Conservation (phyloP, 2,113 vertebrate species). For the Lepus americanus region DNA sequence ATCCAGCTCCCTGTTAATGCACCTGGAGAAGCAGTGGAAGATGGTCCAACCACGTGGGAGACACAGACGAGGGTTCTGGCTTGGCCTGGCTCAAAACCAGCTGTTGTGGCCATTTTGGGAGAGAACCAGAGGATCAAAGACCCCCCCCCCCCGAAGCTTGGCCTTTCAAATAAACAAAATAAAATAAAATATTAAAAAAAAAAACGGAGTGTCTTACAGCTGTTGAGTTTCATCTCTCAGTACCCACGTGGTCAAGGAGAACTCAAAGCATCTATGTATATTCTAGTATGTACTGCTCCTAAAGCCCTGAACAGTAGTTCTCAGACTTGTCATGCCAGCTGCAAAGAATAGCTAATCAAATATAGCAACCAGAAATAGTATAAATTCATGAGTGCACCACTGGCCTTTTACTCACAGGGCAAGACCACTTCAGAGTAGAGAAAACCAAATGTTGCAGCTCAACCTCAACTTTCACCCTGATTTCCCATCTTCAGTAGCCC, state of each 20-base stretch:
- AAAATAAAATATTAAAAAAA: too few species aligned
- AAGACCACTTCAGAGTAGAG: slow-evolving; percentile 30
- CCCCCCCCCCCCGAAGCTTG: too few species aligned
- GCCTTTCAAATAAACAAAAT: too few species aligned
- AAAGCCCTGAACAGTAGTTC: not conserved
- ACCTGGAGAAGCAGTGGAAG: too few species aligned
- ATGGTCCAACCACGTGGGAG: too few species aligned
- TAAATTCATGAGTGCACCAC: slow-evolving; percentile 70
- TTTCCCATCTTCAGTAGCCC: slow-evolving; percentile 61
- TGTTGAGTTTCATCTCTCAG: not conserved
- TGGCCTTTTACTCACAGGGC: slow-evolving; percentile 68
- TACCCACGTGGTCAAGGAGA: not conserved
- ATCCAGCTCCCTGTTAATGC: too few species aligned
- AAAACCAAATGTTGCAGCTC: slow-evolving; percentile 72
- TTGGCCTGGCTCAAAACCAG: too few species aligned
- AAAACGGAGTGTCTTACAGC: not conserved
- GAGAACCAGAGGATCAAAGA: too few species aligned
- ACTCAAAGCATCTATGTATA: slow-evolving; percentile 12
- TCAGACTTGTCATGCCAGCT: slow-evolving; percentile 2
- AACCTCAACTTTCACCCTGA: slow-evolving; percentile 64
- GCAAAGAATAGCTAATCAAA: slow-evolving; percentile 61
- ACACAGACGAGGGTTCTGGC: too few species aligned
- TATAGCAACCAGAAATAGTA: slow-evolving; percentile 63
- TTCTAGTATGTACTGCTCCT: not conserved
- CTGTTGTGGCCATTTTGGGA: too few species aligned